Base-by-base conservation (phyloP, 2,113 vertebrate genomes). In the Nanorana parkeri region DNA sequence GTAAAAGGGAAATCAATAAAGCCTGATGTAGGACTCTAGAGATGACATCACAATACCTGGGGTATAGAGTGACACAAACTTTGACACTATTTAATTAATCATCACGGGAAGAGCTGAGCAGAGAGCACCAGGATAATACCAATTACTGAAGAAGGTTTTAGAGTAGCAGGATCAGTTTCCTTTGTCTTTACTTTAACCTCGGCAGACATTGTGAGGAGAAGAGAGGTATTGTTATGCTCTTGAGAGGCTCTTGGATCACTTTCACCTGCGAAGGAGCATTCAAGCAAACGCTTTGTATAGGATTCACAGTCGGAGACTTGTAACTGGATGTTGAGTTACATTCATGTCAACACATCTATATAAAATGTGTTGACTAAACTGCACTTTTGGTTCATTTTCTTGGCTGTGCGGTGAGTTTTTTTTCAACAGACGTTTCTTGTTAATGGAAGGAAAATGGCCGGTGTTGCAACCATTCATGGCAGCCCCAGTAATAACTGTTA, bases 201-300 rank as follows among this genome's bases (percentile, higher is more conserved):
- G 68, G 54, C 21, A 64, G 4, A 52, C 67, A 80, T 28, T 19
- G 77, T 83, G 17, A 60, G 1, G 32, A 79, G 73, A 68, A 72
- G 54, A 75, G 80, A 84, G 10, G 36, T 36, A 52, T 60, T 5
- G 61, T n/a, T 32, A 13, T 32, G 2, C 23, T 24, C 68, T 1
- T 24, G 64, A 80, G 41, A 67, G 7, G 55, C 54, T 55, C 52
- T 0, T 0, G 61, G 41, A 16, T 21, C 0, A 0, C 36, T 61
- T 56, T 73, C 64, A 41, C 65, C 78, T 82, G 77, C 52, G 72
- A 83, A 77, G 24, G 64, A 83, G 41, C 63, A 85, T 87, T 83
- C 73, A 78, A 82, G 41, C 15, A 81, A 84, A 84, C 26, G 73
- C 5, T 68, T 63, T 67, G 73, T 52, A 80, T 77, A 84, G 73